Conservation (phyloP, 2,888 invertebrate genomes). For the Blomia tropicalis region DNA sequence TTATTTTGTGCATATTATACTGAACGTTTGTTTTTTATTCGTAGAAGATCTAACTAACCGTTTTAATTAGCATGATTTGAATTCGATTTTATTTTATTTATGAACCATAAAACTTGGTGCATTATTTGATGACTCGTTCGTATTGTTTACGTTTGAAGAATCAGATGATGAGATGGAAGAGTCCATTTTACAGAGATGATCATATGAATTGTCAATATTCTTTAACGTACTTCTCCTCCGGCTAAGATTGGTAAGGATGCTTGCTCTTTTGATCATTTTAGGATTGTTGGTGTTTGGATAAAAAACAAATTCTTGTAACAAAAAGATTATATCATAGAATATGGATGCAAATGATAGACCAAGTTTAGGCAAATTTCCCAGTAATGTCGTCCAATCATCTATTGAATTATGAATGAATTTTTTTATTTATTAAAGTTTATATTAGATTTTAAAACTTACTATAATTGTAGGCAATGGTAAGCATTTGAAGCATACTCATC, state of each 20-base stretch:
- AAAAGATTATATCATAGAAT: conserved; percentile 85
- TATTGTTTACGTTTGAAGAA: neutral
- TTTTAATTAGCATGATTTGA: too few relatives aligned
- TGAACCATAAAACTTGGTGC: neutral
- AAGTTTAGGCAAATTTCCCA: conserved; percentile 93
- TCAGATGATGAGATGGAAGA: neutral
- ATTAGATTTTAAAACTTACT: conserved; percentile 20
- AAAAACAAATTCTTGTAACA: conserved; percentile 85
- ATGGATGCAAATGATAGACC: conserved; percentile 89
- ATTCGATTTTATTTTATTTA: too few relatives aligned
- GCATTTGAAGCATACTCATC: conserved; percentile 89
- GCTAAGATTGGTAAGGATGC: neutral
- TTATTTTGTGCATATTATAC: too few relatives aligned
- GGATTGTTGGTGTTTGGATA: conserved; percentile 42
- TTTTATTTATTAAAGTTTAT: neutral
- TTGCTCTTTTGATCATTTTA: too few relatives aligned
- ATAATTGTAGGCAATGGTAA: conserved; percentile 62
- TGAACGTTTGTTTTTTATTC: too few relatives aligned
- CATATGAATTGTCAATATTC: neutral
- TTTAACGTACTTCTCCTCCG: conserved; percentile 1
- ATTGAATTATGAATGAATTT: neutral
- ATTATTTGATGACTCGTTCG: neutral
- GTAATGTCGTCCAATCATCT: conserved; percentile 92
- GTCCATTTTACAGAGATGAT: neutral
- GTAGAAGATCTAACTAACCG: too few relatives aligned